Conservation (phyloP, 2,113 vertebrate genomes). For the Grallaria varia region DNA sequence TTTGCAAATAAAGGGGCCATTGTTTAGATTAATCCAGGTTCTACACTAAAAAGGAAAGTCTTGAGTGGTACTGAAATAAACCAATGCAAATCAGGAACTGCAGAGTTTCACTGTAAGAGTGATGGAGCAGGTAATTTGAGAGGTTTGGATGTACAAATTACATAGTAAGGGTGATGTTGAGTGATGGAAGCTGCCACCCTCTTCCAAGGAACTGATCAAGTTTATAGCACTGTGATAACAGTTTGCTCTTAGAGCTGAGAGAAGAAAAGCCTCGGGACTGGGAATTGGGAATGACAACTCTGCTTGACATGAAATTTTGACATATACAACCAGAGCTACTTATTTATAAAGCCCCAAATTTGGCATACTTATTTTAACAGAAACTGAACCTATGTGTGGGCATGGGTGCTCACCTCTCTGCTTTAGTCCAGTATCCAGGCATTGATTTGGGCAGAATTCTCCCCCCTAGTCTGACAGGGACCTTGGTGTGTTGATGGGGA, state of each 20-base stretch:
- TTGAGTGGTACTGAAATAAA: not conserved
- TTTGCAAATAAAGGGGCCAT: not conserved
- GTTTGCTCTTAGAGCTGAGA: not conserved
- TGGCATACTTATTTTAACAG: not conserved
- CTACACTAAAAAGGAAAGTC: not conserved
- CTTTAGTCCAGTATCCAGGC: not conserved
- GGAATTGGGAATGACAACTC: not conserved
- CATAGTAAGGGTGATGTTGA: not conserved
- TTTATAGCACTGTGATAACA: not conserved
- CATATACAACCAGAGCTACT: not conserved
- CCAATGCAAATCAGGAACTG: not conserved
- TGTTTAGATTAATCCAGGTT: not conserved
- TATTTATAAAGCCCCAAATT: not conserved
- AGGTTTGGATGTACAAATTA: not conserved
- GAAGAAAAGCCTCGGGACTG: not conserved
- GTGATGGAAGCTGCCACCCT: not conserved
- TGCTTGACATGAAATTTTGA: not conserved
- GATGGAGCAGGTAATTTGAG: not conserved
- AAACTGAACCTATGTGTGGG: not conserved
- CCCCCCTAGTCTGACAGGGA: not conserved
- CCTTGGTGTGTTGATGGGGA: not conserved
- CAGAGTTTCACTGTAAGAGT: not conserved
- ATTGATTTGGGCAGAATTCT: not conserved
- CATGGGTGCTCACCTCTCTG: not conserved
- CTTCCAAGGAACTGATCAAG: not conserved